phyloP scores from a whole-genome alignment of 1,140 invertebrate species.

The Cyphomyrmex costatus region DNA sequence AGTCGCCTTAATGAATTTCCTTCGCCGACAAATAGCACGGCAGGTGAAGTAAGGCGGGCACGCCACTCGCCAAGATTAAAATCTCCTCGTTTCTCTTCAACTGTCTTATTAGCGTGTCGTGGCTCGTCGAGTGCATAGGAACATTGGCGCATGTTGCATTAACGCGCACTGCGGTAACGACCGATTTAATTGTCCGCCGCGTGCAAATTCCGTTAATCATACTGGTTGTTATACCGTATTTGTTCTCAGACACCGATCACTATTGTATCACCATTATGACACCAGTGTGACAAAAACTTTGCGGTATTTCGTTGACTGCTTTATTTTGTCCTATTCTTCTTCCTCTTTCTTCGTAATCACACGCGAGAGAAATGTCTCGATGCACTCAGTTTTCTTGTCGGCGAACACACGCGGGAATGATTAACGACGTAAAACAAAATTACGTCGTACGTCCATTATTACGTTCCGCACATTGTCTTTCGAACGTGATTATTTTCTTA shows the following conservation, averaged over 20 bases:
- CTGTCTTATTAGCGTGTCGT: slow-evolving; percentile 20
- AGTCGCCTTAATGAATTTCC: slow-evolving; percentile 48
- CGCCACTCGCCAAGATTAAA: slow-evolving; percentile 42
- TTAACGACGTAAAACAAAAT: slow-evolving; percentile 19
- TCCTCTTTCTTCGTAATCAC: background rate
- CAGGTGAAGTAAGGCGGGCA: background rate
- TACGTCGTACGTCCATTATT: slow-evolving; percentile 22
- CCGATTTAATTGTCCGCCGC: slow-evolving; percentile 19
- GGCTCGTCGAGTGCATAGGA: background rate
- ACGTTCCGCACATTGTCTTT: slow-evolving; percentile 26
- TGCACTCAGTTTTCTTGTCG: background rate
- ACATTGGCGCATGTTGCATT: background rate
- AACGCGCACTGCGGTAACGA: slow-evolving; percentile 8
- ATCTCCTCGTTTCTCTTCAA: slow-evolving; percentile 45
- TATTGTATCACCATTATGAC: background rate
- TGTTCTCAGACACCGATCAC: background rate
- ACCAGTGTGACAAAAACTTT: background rate
- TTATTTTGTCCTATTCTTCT: background rate
- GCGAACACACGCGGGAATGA: background rate
- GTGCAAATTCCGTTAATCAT: background rate
- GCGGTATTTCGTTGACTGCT: background rate
- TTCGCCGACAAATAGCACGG: slow-evolving; percentile 26
- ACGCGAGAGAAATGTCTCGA: background rate
- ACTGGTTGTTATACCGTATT: background rate
- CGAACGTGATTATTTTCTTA: slow-evolving; percentile 25